A percentile compares a stretch with the other conserved stretches of the same genome.
Evolutionary conservation across 2,888 invertebrate species (phyloP).

Genomic region (Folsomia manolachei): DNA sequence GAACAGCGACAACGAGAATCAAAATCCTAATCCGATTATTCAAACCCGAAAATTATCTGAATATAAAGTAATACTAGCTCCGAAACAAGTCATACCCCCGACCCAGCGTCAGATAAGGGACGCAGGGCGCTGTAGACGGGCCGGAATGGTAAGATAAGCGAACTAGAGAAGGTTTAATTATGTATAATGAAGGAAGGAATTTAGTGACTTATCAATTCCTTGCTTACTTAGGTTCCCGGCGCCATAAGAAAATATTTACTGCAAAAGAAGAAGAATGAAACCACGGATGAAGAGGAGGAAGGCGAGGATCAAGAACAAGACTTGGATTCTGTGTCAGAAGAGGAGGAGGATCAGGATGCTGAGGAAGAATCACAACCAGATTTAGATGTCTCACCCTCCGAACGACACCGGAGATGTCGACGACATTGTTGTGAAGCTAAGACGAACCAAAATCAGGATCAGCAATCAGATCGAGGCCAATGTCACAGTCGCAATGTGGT

Average conservation of each 20-base stretch:
- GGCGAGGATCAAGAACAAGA: too few relatives aligned
- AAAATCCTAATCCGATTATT: not conserved
- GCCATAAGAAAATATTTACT: constrained; percentile 9
- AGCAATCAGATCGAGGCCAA: not conserved
- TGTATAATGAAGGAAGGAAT: not conserved
- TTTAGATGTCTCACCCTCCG: not conserved
- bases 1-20: not conserved
- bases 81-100: not conserved
- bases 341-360: not conserved
- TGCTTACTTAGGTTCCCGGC: constrained; percentile 8
- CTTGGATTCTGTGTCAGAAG: not conserved
- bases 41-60: not conserved
- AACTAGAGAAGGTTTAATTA: not conserved
- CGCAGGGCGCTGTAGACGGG: not conserved
- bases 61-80: not conserved
- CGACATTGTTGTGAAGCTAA: not conserved
- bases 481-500: not conserved
- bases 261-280: constrained; percentile 4
- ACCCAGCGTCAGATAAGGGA: not conserved
- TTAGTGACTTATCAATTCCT: too few relatives aligned
- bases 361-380: not conserved
- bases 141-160: too few relatives aligned
- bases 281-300: not conserved
- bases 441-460: not conserved
- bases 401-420: not conserved